phyloP scores from a whole-genome alignment of 2,888 invertebrate genomes.

The Apeira syringaria region DNA sequence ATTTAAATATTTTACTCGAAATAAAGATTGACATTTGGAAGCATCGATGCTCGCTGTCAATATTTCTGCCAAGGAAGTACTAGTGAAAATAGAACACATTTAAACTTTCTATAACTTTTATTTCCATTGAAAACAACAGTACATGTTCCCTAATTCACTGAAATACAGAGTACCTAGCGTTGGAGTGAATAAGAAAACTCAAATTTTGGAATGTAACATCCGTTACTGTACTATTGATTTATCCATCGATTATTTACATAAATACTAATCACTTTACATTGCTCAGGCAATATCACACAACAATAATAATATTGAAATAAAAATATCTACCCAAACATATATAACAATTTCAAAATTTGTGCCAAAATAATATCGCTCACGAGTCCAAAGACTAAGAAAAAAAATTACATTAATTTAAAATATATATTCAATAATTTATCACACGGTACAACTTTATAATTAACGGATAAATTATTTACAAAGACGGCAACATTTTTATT shows the following conservation, averaged over 20 bases:
- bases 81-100: conserved; percentile 48
- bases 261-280: conserved; percentile 45
- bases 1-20: no score
- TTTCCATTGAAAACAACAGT: conserved; percentile 77
- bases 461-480: conserved; percentile 63
- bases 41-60: no score
- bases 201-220: conserved; percentile 73
- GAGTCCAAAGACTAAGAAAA: conserved; percentile 52
- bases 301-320: conserved; percentile 31
- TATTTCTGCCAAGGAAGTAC: no score
- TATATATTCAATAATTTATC: conserved; percentile 50
- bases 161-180: conserved; percentile 46
- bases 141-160: conserved; percentile 68
- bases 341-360: conserved; percentile 46
- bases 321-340: conserved; percentile 39
- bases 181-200: conserved; percentile 49
- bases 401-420: conserved; percentile 52
- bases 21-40: no score
- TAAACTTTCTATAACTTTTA: conserved; percentile 73
- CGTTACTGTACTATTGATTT: conserved; percentile 57
- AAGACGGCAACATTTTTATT: conserved; percentile 50
- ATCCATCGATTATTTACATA: conserved; percentile 54
- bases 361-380: conserved; percentile 44
- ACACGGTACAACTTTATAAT: conserved; percentile 37
- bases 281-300: conserved; percentile 40